Percentiles rank a stretch among this genome's conserved stretches.
Conservation (phyloP, 2,888 invertebrate genomes). For the Atethmia centrago region DNA sequence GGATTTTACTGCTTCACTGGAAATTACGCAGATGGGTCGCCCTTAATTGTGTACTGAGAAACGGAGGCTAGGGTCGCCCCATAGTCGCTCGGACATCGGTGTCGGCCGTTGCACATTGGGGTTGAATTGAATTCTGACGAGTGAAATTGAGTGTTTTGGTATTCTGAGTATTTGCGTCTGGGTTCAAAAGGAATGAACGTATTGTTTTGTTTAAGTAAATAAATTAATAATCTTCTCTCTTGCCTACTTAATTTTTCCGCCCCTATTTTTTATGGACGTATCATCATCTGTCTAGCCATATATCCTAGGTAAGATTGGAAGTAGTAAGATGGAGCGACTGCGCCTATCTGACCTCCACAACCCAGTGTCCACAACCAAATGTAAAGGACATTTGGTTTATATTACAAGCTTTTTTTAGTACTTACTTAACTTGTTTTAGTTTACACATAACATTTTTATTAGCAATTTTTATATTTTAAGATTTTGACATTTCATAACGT, state of each 20-base stretch:
- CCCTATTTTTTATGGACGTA: background rate
- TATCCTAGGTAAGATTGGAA: no score
- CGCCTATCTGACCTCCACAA: no score
- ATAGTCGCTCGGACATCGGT: background rate
- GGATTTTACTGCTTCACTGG: conserved; percentile 37
- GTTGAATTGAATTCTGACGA: background rate
- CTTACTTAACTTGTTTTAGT: no score
- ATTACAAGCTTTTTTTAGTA: no score
- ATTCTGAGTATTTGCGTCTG: background rate
- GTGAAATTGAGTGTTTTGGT: background rate
- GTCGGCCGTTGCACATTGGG: conserved; percentile 2
- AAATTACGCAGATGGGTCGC: conserved; percentile 29
- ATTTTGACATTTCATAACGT: no score
- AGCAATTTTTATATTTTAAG: no score
- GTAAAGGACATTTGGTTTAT: no score
- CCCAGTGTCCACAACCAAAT: no score
- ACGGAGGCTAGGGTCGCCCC: background rate
- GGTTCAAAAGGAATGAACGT: background rate
- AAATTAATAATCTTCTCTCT: background rate
- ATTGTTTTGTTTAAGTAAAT: background rate
- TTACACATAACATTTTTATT: no score
- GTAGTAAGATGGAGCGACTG: no score
- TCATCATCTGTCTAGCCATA: background rate
- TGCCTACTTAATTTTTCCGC: background rate
- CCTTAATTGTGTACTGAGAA: conserved; percentile 41